A percentile compares a stretch with the other conserved stretches of the same genome.
Conservation (phyloP, 2,797 vertebrate genomes). For the Peromyscus nudipes region DNA sequence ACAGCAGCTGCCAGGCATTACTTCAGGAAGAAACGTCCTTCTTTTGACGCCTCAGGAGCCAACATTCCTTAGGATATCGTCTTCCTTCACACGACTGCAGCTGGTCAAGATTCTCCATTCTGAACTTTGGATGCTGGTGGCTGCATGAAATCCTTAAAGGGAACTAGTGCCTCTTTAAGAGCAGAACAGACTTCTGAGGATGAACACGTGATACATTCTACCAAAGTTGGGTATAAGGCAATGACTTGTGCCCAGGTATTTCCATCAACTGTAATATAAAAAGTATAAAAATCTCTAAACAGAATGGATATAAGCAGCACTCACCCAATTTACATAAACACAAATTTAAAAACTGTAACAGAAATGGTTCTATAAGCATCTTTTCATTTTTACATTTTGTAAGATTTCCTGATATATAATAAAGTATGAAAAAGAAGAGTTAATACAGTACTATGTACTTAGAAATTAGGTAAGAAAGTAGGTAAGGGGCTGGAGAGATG, state of each 20-base stretch:
- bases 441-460: background rate
- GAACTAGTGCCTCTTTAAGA: constrained; percentile 97
- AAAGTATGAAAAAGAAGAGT: constrained; percentile 8
- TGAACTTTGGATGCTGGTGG: constrained; percentile 97
- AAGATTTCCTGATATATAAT: constrained; percentile 37
- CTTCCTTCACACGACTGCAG: constrained; percentile 86
- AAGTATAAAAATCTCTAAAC: constrained; percentile 60
- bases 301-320: constrained; percentile 21
- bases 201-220: constrained; percentile 98
- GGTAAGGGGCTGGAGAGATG: background rate
- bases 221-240: constrained; percentile 97
- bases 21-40: constrained; percentile 84
- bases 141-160: constrained; percentile 99
- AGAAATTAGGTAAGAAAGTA: background rate
- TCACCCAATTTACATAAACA: constrained; percentile 56
- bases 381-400: constrained; percentile 28
- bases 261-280: constrained; percentile 93
- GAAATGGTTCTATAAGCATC: constrained; percentile 7
- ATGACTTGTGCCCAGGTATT: constrained; percentile 99
- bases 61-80: constrained; percentile 87
- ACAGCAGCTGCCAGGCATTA: constrained; percentile 87
- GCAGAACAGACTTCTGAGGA: constrained; percentile 98
- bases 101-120: constrained; percentile 97
- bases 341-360: constrained; percentile 51
- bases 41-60: constrained; percentile 85